Evolutionary conservation across 2,888 invertebrate species (phyloP).

Genomic region (Aporophyla lueneburgensis): DNA sequence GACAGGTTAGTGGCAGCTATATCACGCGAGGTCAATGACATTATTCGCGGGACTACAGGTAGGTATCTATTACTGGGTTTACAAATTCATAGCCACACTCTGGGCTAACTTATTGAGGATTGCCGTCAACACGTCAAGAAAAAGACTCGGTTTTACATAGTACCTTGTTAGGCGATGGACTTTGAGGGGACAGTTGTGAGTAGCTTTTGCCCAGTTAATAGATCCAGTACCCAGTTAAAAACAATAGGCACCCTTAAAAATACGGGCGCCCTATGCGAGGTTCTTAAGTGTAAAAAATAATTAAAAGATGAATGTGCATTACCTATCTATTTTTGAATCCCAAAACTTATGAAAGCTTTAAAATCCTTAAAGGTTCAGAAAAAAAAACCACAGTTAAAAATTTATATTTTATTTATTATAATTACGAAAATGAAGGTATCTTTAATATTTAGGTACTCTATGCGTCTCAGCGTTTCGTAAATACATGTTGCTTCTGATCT

Average conservation of each 20-base stretch:
- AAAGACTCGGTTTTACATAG: background rate
- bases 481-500: slow-evolving; percentile 27
- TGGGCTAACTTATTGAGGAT: background rate
- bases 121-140: background rate
- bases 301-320: background rate
- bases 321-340: background rate
- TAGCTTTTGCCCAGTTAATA: background rate
- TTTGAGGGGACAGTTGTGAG: background rate
- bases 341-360: slow-evolving; percentile 9
- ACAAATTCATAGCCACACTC: background rate
- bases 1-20: slow-evolving; percentile 23
- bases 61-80: background rate
- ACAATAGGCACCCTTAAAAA: background rate
- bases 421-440: slow-evolving; percentile 37
- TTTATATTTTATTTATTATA: slow-evolving; percentile 52
- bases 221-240: background rate
- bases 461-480: slow-evolving; percentile 53
- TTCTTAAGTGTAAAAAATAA: background rate
- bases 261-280: background rate
- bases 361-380: slow-evolving; percentile 1
- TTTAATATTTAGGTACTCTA: slow-evolving; percentile 51
- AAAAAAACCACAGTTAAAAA: slow-evolving; percentile 24
- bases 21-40: slow-evolving; percentile 27
- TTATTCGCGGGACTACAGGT: background rate
- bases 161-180: no score